Percentiles rank a stretch among this genome's conserved stretches.
These are phyloP conservation scores for Varanus salvator DNA, from an alignment of 2,113 vertebrate genomes.

Conservation along the genomic window DNA sequence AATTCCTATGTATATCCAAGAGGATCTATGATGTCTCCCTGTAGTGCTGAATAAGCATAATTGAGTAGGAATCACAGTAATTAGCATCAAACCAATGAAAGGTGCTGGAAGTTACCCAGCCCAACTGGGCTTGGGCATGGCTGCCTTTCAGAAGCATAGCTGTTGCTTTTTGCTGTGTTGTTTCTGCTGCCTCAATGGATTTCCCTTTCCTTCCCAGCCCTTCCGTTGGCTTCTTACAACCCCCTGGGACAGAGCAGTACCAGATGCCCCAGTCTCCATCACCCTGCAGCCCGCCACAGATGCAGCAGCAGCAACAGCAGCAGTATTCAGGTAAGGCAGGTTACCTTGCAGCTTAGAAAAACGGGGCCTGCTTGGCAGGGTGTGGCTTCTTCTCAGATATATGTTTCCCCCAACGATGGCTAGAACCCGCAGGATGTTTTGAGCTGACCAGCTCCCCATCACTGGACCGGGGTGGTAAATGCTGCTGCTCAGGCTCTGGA, in stretches of 20 bases:
- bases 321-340: conserved; percentile 93
- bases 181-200: conserved; percentile 24
- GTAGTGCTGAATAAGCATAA: conserved; percentile 8
- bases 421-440: not conserved
- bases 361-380: not conserved
- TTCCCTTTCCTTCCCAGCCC: conserved; percentile 77
- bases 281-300: conserved; percentile 94
- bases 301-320: conserved; percentile 81
- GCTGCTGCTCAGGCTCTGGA: not conserved
- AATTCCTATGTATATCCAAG: not conserved
- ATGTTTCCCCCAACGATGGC: not conserved
- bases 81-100: not conserved
- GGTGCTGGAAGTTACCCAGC: not conserved
- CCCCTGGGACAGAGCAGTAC: conserved; percentile 95
- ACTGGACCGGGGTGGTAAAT: not conserved
- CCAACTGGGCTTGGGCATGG: rapidly evolving
- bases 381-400: not conserved
- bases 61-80: not conserved
- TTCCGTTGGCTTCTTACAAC: conserved; percentile 93
- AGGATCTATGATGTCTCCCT: not conserved
- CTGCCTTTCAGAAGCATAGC: conserved; percentile 41
- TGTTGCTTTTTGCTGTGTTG: not conserved
- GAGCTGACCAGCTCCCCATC: not conserved
- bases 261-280: conserved; percentile 94
- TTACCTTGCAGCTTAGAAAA: not conserved